Percentiles rank a stretch among this genome's conserved stretches.
phyloP scores from a whole-genome alignment of 2,797 vertebrate genomes.

The Pyrocephalus nanus region DNA sequence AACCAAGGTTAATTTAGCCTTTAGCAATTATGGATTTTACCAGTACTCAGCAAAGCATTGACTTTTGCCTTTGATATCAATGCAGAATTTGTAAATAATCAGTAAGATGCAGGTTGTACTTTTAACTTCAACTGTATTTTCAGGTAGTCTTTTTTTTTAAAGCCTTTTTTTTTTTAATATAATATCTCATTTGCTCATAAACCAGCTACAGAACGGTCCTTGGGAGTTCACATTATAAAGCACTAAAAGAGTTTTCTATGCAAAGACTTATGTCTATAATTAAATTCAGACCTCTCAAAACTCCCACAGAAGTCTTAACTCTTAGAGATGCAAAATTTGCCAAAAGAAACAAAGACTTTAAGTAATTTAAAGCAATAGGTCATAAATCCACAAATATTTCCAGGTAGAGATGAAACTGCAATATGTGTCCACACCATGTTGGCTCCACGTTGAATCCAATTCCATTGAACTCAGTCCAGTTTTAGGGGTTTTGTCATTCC shows the following conservation, averaged over 20 bases:
- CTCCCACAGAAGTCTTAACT: not conserved
- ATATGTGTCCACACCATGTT: not conserved
- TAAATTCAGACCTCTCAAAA: not conserved
- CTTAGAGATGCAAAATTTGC: not conserved
- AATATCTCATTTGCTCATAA: not conserved
- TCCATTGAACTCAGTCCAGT: not conserved
- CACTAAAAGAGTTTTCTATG: not conserved
- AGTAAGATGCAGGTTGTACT: not conserved
- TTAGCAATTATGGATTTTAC: not conserved
- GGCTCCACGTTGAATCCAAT: not conserved
- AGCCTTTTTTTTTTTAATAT: not conserved
- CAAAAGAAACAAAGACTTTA: not conserved
- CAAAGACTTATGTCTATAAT: not conserved
- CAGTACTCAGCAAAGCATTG: not conserved
- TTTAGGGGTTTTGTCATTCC: not conserved
- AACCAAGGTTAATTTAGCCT: not conserved
- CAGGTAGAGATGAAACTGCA: not conserved
- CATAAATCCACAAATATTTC: not conserved
- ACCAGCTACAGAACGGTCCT: fast-evolving
- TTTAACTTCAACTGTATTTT: not conserved
- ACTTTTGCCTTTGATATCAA: not conserved
- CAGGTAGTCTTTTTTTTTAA: not conserved
- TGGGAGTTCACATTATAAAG: not conserved
- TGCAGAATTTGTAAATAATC: not conserved
- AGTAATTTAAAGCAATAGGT: not conserved